These are phyloP conservation scores for Chloroceryle aenea DNA, from an alignment of 2,113 vertebrate species.

Conservation along the genomic window DNA sequence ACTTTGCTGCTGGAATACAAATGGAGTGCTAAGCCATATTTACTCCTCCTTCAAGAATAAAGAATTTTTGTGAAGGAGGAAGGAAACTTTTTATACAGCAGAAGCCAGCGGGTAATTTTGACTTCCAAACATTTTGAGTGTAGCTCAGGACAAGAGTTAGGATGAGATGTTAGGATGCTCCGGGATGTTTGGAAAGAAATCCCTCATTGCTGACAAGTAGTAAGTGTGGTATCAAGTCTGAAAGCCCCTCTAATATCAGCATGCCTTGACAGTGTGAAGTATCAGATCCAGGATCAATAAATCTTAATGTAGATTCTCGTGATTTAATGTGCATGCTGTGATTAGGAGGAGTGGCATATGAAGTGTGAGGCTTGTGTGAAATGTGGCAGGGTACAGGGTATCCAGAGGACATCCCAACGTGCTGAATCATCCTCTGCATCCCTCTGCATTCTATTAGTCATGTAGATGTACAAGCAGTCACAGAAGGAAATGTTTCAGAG, in stretches of 20 bases:
- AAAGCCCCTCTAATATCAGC: not conserved
- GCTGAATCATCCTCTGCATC: not conserved
- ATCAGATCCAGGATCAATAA: not conserved
- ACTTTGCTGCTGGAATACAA: constrained; percentile 43
- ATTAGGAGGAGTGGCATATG: not conserved
- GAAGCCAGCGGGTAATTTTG: not conserved
- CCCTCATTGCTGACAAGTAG: not conserved
- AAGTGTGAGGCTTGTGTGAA: not conserved
- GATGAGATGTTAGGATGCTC: not conserved
- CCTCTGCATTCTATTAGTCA: accelerated
- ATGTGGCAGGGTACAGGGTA: not conserved
- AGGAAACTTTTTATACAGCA: not conserved
- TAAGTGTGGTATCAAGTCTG: not conserved
- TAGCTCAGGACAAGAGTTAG: not conserved
- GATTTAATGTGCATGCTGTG: not conserved
- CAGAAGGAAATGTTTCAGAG: not conserved
- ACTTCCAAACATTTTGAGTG: not conserved
- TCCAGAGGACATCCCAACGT: not conserved
- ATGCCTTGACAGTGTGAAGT: not conserved
- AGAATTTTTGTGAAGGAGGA: not conserved
- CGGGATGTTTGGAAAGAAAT: not conserved
- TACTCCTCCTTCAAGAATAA: not conserved
- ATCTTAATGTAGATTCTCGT: not conserved
- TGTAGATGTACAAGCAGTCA: not conserved
- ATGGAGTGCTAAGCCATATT: constrained; percentile 17